These are phyloP conservation scores for Thamnaconus septentrionalis DNA, from an alignment of 2,113 vertebrate genomes.

Conservation along the genomic window DNA sequence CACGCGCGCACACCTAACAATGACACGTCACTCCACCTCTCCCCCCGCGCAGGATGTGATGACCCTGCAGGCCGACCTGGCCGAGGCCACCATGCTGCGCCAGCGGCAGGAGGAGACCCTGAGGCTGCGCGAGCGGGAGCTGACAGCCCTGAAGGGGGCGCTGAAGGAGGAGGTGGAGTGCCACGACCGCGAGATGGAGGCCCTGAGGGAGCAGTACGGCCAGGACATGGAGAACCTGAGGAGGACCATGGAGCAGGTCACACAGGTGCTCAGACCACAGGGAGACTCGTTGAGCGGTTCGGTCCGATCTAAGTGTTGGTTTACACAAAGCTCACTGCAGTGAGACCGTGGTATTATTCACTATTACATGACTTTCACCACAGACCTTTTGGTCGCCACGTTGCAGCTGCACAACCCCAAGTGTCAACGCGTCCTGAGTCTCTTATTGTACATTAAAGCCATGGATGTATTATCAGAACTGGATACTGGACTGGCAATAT, in stretches of 20 bases:
- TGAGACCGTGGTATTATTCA: too few relatives aligned
- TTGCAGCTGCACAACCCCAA: too few relatives aligned
- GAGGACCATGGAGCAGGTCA: constrained; percentile 82
- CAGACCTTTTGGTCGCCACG: too few relatives aligned
- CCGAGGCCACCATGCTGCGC: constrained; percentile 73
- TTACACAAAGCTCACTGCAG: too few relatives aligned
- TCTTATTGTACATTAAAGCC: too few relatives aligned
- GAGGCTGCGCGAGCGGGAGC: constrained; percentile 76
- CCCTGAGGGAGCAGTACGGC: constrained; percentile 84
- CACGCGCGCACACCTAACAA: not conserved
- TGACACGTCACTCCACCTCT: not conserved
- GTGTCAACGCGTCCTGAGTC: too few relatives aligned
- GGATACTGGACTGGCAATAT: too few relatives aligned
- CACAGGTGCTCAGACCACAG: constrained; percentile 73
- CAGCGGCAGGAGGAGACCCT: constrained; percentile 84
- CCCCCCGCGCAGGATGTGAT: constrained; percentile 77
- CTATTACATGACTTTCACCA: too few relatives aligned
- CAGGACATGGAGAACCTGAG: constrained; percentile 83
- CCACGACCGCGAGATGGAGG: constrained; percentile 79
- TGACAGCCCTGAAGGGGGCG: constrained; percentile 80
- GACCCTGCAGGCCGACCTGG: constrained; percentile 81
- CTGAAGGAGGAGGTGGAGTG: constrained; percentile 81
- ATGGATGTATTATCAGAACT: too few relatives aligned
- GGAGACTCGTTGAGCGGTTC: not conserved
- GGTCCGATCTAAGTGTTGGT: too few relatives aligned